Evolutionary conservation across 2,888 invertebrate species (phyloP).

Genomic region (Leptogaster cylindrica): DNA sequence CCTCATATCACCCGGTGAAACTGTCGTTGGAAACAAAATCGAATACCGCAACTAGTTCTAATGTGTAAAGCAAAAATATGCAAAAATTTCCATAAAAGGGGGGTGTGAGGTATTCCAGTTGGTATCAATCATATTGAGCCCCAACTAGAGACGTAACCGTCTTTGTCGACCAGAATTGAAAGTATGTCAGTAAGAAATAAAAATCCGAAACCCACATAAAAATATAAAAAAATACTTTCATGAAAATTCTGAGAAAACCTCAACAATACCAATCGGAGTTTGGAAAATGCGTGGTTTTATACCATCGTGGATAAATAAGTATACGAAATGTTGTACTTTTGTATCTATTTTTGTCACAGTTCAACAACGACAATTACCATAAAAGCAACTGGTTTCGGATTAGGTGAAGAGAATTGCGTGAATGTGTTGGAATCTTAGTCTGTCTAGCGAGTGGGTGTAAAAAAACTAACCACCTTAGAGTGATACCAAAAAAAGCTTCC

Average conservation of each 20-base stretch:
- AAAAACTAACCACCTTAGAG: background rate
- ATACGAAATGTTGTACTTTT: too few relatives aligned
- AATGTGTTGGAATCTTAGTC: background rate
- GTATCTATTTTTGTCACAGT: background rate
- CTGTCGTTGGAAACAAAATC: background rate
- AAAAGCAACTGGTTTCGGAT: background rate
- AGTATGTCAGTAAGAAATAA: conserved; percentile 16
- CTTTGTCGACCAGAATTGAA: background rate
- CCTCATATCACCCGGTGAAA: background rate
- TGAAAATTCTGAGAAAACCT: background rate
- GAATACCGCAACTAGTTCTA: conserved; percentile 1
- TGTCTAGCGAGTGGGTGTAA: conserved; percentile 2
- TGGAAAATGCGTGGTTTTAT: conserved; percentile 19
- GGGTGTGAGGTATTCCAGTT: conserved; percentile 21
- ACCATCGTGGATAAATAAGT: too few relatives aligned
- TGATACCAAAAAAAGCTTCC: background rate
- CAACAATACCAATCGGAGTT: background rate
- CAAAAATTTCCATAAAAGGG: conserved; percentile 16
- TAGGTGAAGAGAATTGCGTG: background rate
- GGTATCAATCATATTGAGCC: conserved; percentile 1
- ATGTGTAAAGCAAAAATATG: background rate
- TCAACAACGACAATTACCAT: background rate
- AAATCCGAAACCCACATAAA: background rate
- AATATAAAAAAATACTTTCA: background rate
- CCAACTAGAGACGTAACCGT: background rate